Base-by-base conservation (phyloP, 2,113 vertebrate genomes). In the Gallinago media region DNA sequence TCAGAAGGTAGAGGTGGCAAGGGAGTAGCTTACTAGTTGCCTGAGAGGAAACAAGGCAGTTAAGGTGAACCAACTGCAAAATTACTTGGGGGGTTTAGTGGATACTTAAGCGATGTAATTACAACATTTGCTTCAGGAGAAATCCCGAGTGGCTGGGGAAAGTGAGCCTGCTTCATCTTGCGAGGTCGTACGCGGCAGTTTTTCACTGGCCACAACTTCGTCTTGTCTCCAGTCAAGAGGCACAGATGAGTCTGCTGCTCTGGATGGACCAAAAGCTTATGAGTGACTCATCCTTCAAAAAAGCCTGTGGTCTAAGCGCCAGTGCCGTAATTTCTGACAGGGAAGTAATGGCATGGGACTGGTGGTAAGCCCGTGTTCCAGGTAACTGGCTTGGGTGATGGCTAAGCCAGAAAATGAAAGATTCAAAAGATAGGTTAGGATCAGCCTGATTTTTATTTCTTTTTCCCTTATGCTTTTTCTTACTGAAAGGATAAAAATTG, bases 91-190 rank as follows among this genome's bases (percentile, higher is more conserved):
- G 27, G 9, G 10, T 75, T 89, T 85, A 50, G 61, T 1, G 8
- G 68, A 6, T 75, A 13, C 23, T 49, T 65, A 14, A 31, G 58
- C 55, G n/a, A 27, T 47, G 19, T 15, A 46, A 29, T 40, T 87
- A 34, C 1, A 25, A 13, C 0, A 0, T 42, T 93, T 76, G 17
- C 50, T 61, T 84, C 63, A 31, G 52, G 42, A 73, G 32, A 8
- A 81, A 50, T 75, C 17, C 19, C 1, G 27, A 36, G 23, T 47
- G 85, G 20, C 38, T 31, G 71, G 15, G 26, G 40, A 75, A 38
- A 21, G 36, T 3, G 19, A 86, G 21, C 56, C 26, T 13, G 15
- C 44, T 68, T 81, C 0, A 1, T 0, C 0, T 40, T 65, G 16
- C 0, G 11, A 44, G 70, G 29, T 58, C 2, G 1, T 61, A 12